Evolutionary conservation across 2,797 vertebrate genomes (phyloP).

Genomic region (Mycteria americana): DNA sequence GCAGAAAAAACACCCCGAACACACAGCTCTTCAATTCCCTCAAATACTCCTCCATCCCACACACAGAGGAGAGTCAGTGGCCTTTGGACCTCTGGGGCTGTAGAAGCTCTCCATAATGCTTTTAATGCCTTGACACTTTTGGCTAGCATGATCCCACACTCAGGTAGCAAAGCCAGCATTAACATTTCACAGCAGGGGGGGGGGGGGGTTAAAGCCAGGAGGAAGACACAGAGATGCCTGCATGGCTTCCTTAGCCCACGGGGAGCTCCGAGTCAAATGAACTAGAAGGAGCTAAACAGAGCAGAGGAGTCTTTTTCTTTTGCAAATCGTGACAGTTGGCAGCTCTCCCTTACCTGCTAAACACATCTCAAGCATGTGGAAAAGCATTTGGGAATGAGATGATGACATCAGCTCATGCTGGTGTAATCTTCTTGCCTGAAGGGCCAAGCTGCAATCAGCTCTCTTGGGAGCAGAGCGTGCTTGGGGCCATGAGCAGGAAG

Average conservation of each 20-base stretch:
- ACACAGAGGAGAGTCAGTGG: neutral
- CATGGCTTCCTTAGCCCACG: neutral
- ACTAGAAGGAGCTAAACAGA: neutral
- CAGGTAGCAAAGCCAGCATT: neutral
- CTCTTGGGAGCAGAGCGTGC: neutral
- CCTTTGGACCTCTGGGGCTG: neutral
- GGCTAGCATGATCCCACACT: neutral
- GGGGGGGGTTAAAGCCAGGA: neutral
- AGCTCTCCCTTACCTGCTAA: conserved; percentile 12
- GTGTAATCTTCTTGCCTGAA: neutral
- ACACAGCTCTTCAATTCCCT: neutral
- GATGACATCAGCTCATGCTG: neutral
- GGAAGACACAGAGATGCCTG: neutral
- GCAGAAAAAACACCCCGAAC: neutral
- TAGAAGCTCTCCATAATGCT: neutral
- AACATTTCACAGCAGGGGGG: neutral
- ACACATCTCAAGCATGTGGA: neutral
- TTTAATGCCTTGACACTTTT: neutral
- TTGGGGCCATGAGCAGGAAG: neutral
- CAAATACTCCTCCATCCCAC: neutral
- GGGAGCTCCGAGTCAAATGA: neutral
- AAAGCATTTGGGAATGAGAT: conserved; percentile 22
- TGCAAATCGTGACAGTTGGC: neutral
- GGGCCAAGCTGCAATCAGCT: neutral
- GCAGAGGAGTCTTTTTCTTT: neutral